A percentile compares a stretch with the other conserved stretches of the same genome.
Evolutionary conservation across 2,888 invertebrate species (phyloP).

Genomic region (Limulus polyphemus): DNA sequence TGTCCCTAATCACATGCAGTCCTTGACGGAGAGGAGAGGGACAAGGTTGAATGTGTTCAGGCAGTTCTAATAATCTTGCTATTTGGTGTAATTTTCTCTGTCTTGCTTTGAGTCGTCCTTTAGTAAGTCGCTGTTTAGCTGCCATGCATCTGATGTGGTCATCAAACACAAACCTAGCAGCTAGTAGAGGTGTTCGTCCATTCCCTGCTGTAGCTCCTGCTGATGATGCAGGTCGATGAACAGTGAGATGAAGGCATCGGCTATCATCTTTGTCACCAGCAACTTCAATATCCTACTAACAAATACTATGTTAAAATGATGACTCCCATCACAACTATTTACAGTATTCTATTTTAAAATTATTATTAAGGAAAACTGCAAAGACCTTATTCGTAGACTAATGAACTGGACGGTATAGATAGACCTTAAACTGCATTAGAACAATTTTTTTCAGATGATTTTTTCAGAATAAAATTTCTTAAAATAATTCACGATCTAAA

Average conservation of each 20-base stretch:
- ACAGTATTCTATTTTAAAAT: too few species aligned
- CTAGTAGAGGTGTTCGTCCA: conserved; percentile 53
- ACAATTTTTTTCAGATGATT: too few species aligned
- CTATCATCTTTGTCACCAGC: conserved; percentile 94
- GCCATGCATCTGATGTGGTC: conserved; percentile 99
- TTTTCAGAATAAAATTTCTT: too few species aligned
- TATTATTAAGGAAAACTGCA: too few species aligned
- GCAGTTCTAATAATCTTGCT: conserved; percentile 72
- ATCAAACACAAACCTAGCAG: conserved; percentile 91
- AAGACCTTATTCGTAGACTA: too few species aligned
- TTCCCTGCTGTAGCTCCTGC: conserved; percentile 31
- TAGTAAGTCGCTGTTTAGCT: conserved; percentile 63
- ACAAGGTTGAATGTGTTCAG: conserved; percentile 31
- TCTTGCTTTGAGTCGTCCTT: conserved; percentile 83
- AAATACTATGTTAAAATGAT: background rate
- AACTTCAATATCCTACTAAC: conserved; percentile 75
- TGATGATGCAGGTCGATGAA: conserved; percentile 49
- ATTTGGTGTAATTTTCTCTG: conserved; percentile 96
- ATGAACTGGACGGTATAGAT: too few species aligned
- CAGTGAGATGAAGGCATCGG: conserved; percentile 81
- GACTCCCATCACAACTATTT: too few species aligned
- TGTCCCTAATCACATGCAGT: conserved; percentile 11
- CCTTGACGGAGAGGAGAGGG: conserved; percentile 31
- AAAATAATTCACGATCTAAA: too few species aligned
- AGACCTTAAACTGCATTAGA: too few species aligned